phyloP scores from a whole-genome alignment of 1,140 invertebrate genomes.

The Melanaphis sacchari region DNA sequence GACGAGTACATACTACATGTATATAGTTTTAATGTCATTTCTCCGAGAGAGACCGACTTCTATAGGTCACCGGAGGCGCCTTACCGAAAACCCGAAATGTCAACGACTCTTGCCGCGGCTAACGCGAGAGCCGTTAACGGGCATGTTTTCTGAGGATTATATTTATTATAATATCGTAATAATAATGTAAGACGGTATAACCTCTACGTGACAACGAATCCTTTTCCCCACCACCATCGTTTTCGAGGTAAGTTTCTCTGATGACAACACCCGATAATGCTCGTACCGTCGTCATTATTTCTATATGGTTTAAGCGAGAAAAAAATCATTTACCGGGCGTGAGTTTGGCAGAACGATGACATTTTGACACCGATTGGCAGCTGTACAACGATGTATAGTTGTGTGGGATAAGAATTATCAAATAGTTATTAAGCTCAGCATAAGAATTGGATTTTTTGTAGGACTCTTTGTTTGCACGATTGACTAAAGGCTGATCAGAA shows the following conservation, averaged over 20 bases:
- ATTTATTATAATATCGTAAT: background rate
- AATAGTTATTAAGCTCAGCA: too few species aligned
- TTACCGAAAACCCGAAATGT: constrained; percentile 36
- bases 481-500: background rate
- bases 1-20: background rate
- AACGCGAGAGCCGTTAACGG: background rate
- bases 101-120: constrained; percentile 18
- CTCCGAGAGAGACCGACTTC: constrained; percentile 1
- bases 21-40: constrained; percentile 53
- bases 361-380: background rate
- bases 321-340: background rate
- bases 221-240: background rate
- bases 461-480: background rate
- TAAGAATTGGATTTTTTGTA: too few species aligned
- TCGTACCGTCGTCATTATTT: background rate
- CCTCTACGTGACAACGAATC: background rate
- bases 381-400: too few species aligned
- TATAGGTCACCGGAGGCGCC: constrained; percentile 55
- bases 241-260: background rate
- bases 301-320: background rate
- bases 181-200: background rate
- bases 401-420: too few species aligned
- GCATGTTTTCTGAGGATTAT: background rate
- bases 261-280: background rate
- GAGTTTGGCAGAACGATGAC: too few species aligned